Conservation (phyloP, 2,888 invertebrate genomes). For the Trilocha varians region DNA sequence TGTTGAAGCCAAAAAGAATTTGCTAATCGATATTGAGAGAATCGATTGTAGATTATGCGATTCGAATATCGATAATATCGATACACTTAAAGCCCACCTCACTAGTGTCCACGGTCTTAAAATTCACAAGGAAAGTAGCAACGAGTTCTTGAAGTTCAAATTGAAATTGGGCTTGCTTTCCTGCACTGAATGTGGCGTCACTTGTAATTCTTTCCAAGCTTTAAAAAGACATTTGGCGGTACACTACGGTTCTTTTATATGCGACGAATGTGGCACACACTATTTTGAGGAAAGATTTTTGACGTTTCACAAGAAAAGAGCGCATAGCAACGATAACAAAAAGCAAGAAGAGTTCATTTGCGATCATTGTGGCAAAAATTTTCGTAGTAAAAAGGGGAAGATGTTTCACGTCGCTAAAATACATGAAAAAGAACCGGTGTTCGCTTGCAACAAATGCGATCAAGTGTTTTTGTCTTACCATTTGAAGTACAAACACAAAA, state of each 20-base stretch:
- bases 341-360: slow-evolving; percentile 44
- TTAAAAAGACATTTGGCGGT: slow-evolving; percentile 33
- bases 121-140: slow-evolving; percentile 22
- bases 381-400: slow-evolving; percentile 27
- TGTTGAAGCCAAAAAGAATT: slow-evolving; percentile 25
- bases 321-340: slow-evolving; percentile 29
- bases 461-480: slow-evolving; percentile 23
- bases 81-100: slow-evolving; percentile 38
- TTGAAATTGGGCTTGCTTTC: slow-evolving; percentile 29
- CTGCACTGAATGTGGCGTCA: slow-evolving; percentile 33
- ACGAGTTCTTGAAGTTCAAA: slow-evolving; percentile 45
- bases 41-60: slow-evolving; percentile 42
- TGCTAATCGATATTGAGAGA: slow-evolving; percentile 36
- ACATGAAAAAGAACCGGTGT: slow-evolving; percentile 27
- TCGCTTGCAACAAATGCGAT: slow-evolving; percentile 30
- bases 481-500: slow-evolving; percentile 28
- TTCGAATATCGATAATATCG: slow-evolving; percentile 30
- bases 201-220: slow-evolving; percentile 32
- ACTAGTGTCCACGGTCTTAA: slow-evolving; percentile 26
- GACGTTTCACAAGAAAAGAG: slow-evolving; percentile 26
- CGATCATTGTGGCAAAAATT: slow-evolving; percentile 34
- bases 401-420: slow-evolving; percentile 23
- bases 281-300: slow-evolving; percentile 45
- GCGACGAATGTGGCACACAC: slow-evolving; percentile 36
- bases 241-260: slow-evolving; percentile 35